Evolutionary conservation across 2,797 vertebrate species (phyloP).

Genomic region (Macropodus opercularis): DNA sequence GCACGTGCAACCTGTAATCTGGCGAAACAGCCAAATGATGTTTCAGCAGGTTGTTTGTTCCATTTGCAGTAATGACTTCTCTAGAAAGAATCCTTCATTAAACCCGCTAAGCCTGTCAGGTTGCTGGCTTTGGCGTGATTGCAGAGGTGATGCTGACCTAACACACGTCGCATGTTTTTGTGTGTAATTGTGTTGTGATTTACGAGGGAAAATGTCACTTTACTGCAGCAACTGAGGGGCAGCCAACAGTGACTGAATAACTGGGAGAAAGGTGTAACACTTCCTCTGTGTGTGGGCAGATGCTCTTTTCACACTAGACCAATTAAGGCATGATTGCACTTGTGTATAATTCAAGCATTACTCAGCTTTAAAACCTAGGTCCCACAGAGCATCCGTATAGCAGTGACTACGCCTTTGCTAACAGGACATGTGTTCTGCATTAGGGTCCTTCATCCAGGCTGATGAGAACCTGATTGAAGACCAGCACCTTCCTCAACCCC

Average conservation of each 20-base stretch:
- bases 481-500: background rate
- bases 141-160: slow-evolving; percentile 19
- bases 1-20: background rate
- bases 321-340: slow-evolving; percentile 33
- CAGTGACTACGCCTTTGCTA: slow-evolving; percentile 12
- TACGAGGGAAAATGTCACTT: slow-evolving; percentile 1
- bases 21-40: background rate
- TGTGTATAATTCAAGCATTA: slow-evolving; percentile 41
- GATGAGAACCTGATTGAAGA: background rate
- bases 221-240: slow-evolving; percentile 10
- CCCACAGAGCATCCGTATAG: background rate
- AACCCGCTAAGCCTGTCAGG: slow-evolving; percentile 16
- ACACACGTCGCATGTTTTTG: slow-evolving; percentile 19
- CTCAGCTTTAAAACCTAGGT: slow-evolving; percentile 22
- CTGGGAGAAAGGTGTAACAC: slow-evolving; percentile 24
- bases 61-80: slow-evolving; percentile 2
- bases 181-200: slow-evolving; percentile 23
- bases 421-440: background rate
- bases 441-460: background rate
- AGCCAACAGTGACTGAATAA: slow-evolving; percentile 19
- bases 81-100: slow-evolving; percentile 1
- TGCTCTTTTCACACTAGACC: slow-evolving; percentile 28
- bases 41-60: slow-evolving; percentile 3
- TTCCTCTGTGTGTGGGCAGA: background rate
- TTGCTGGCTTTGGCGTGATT: slow-evolving; percentile 17